Percentiles rank a stretch among this genome's conserved stretches.
Conservation (phyloP, 2,888 invertebrate species). For the Harpalus rubripes region DNA sequence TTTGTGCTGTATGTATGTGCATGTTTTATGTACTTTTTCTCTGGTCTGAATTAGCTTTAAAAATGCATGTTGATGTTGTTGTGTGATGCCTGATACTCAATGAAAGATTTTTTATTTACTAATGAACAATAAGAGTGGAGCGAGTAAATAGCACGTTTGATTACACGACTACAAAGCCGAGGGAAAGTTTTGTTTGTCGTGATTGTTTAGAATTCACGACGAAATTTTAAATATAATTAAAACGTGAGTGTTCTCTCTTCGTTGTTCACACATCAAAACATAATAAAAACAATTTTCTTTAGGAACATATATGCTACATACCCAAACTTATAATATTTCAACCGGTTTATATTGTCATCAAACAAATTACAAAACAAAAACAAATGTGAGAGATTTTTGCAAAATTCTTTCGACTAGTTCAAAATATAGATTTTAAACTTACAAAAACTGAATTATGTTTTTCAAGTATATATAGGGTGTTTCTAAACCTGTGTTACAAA, state of each 20-base stretch:
- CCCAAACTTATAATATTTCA: too few species aligned
- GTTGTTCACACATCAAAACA: neutral
- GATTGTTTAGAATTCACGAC: slow-evolving; percentile 4
- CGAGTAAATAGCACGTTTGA: slow-evolving; percentile 15
- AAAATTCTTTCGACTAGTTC: too few species aligned
- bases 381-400: too few species aligned
- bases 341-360: too few species aligned
- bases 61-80: slow-evolving; percentile 38
- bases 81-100: slow-evolving; percentile 23
- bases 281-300: neutral
- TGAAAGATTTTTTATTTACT: slow-evolving; percentile 18
- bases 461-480: too few species aligned
- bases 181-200: neutral
- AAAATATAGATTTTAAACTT: too few species aligned
- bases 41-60: slow-evolving; percentile 20
- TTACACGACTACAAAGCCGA: neutral
- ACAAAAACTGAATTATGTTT: too few species aligned
- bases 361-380: too few species aligned
- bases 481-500: too few species aligned
- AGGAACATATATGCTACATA: neutral
- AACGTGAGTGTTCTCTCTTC: neutral
- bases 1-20: slow-evolving; percentile 32
- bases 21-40: slow-evolving; percentile 35
- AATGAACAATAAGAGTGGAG: slow-evolving; percentile 18
- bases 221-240: slow-evolving; percentile 4